A percentile compares a stretch with the other conserved stretches of the same genome.
These are phyloP conservation scores for Parazoanthus swiftii DNA, from an alignment of 92 coral and sea anemone genomes.

Conservation along the genomic window DNA sequence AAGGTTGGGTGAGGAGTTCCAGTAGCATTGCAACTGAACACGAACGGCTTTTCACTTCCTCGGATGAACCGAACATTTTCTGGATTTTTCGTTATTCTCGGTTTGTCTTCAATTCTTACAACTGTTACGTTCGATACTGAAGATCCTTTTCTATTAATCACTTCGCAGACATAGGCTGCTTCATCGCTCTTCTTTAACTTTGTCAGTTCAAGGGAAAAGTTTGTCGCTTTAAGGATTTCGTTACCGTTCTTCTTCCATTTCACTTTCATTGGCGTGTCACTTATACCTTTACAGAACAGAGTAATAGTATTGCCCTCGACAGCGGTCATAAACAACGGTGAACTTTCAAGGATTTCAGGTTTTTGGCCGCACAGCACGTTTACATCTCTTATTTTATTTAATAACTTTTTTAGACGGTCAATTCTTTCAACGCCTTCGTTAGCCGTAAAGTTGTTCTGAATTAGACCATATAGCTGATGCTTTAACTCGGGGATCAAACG, in stretches of 20 bases:
- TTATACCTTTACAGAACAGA: slow-evolving; percentile 35
- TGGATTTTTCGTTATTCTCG: slow-evolving; percentile 42
- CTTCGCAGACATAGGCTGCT: slow-evolving; percentile 50
- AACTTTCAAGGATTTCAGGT: slow-evolving; percentile 36
- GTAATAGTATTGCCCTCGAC: slow-evolving; percentile 22
- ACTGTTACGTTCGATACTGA: slow-evolving; percentile 52
- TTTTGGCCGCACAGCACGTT: slow-evolving; percentile 40
- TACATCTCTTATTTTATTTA: slow-evolving; percentile 31
- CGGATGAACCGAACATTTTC: not conserved
- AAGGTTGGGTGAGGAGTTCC: slow-evolving; percentile 52
- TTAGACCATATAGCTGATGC: not conserved
- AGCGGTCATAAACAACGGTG: slow-evolving; percentile 23
- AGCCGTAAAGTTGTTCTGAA: not conserved
- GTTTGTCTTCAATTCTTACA: slow-evolving; percentile 44
- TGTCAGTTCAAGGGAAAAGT: not conserved
- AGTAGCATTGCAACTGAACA: slow-evolving; percentile 45
- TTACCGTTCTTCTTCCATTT: slow-evolving; percentile 45
- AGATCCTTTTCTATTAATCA: slow-evolving; percentile 39
- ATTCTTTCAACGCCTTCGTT: not conserved
- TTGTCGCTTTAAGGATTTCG: slow-evolving; percentile 18
- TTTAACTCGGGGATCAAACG: slow-evolving; percentile 20
- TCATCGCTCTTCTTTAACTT: slow-evolving; percentile 40
- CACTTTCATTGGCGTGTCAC: slow-evolving; percentile 25
- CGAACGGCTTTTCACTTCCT: slow-evolving; percentile 5
- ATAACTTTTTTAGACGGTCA: not conserved